Evolutionary conservation across 2,113 vertebrate species (phyloP), one percentile per base, ranked within the genome.

Genomic region (Proterorhinus semilunaris): DNA sequence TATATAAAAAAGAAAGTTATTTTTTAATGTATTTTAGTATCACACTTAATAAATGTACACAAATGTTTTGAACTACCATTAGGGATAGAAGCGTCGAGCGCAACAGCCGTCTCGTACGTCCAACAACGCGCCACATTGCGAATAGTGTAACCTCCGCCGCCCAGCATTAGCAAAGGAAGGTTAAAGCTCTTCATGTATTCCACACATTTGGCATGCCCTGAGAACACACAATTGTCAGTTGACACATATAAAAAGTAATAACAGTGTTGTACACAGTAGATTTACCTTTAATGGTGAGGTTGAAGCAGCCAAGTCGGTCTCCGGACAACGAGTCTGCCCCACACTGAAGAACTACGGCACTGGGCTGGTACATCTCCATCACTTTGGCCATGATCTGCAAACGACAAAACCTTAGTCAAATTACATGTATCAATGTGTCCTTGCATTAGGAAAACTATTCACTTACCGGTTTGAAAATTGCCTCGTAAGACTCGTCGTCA

Each of bases 291-390:
- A 99, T 99, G 74, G 97, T 99, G 74, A 98, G 93, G 87, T 99
- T 99, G 75, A 99, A 99, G 82, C 98, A 99, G 48, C 98, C 98
- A 55, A 99, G 91, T 55, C 98, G 86, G 89, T 99, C 98, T 54
- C 98, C 98, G 0, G 97, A 98, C 45, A 99, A 87, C 10, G 98
- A 99, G 62, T 99, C 98, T 0, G 98, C 98, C 48, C 98, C 98
- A 21, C 98, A 99, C 89, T 99, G 98, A 65, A 99, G 90, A 12
- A 97, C 96, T 9, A 99, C 97, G 0, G 97, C 98, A 2, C 97
- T 99, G 62, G 98, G 98, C 86, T 99, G 98, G 90, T 98, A 99
- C 69, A 98, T 99, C 93, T 99, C 98, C 98, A 99, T 99, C 83
- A 99, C 98, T 80, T 99, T 99, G 59, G 96, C 95, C 91, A 98